Evolutionary conservation across 2,888 invertebrate genomes (phyloP).

Genomic region (Diarsia brunnea): DNA sequence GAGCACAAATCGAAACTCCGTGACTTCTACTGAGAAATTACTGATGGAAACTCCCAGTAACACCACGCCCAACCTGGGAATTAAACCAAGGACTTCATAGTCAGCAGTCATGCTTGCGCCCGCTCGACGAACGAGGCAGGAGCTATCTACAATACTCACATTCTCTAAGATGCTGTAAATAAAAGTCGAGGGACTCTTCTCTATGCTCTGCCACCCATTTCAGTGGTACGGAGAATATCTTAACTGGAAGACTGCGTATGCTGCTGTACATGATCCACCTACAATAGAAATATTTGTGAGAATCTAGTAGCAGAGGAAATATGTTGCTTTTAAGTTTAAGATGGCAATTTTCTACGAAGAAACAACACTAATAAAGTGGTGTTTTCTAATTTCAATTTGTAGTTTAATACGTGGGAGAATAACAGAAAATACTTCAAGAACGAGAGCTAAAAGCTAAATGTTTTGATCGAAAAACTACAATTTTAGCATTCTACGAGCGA

Average conservation of each 20-base stretch:
- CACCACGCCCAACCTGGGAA: neutral
- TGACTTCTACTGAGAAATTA: neutral
- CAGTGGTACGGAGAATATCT: slow-evolving; percentile 88
- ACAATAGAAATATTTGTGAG: slow-evolving; percentile 17
- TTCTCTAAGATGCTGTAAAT: slow-evolving; percentile 92
- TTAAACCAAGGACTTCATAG: neutral
- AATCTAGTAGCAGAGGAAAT: neutral
- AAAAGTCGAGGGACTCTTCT: slow-evolving; percentile 89
- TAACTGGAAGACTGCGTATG: slow-evolving; percentile 87
- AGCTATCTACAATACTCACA: slow-evolving; percentile 82
- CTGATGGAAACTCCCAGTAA: neutral
- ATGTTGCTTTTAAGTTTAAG: no score
- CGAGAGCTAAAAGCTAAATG: no score
- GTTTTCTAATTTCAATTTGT: neutral
- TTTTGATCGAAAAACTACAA: no score
- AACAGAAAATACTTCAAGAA: no score
- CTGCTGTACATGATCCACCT: slow-evolving; percentile 89
- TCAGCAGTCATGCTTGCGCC: neutral
- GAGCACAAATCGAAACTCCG: neutral
- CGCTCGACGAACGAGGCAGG: neutral
- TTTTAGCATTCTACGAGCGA: no score
- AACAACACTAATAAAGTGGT: neutral
- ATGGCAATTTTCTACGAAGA: neutral
- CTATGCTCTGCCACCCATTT: slow-evolving; percentile 87
- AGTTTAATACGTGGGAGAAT: no score